Conservation (phyloP, 2,797 vertebrate genomes). For the Scolopax rusticola region DNA sequence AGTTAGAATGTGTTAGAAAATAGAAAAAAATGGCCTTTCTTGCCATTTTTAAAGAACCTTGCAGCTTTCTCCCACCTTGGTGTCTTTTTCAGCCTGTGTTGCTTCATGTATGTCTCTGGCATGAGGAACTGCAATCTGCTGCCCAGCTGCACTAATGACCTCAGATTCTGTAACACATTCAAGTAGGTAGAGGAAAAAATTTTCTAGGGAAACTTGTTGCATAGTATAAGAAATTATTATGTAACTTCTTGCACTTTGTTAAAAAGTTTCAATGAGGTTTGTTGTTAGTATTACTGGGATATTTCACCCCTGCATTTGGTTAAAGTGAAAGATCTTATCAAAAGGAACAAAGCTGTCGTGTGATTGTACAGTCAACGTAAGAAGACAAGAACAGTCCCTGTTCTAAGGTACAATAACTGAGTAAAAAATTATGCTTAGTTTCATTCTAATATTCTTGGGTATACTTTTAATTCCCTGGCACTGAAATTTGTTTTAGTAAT, state of each 20-base stretch:
- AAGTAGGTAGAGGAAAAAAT: neutral
- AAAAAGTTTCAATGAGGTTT: neutral
- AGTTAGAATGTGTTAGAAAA: neutral
- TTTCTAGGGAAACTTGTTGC: neutral
- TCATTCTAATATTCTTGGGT: neutral
- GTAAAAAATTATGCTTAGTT: neutral
- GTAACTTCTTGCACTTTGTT: neutral
- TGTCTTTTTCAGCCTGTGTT: neutral
- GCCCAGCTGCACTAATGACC: neutral
- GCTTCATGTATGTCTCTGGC: neutral
- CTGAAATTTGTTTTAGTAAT: neutral
- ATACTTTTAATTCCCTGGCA: neutral
- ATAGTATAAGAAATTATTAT: neutral
- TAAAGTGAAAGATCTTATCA: neutral
- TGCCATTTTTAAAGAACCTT: neutral
- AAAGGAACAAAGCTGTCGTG: neutral
- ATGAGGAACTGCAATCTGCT: neutral
- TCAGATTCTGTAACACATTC: rapidly evolving
- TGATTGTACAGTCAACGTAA: neutral
- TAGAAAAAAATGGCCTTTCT: neutral
- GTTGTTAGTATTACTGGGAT: neutral
- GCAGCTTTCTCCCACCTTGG: neutral
- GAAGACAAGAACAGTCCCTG: rapidly evolving
- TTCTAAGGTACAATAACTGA: neutral
- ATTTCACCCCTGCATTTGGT: neutral